Percentiles rank a stretch among this genome's conserved stretches.
phyloP scores from a whole-genome alignment of 1,140 invertebrate species.

The Hylaeus volcanicus region DNA sequence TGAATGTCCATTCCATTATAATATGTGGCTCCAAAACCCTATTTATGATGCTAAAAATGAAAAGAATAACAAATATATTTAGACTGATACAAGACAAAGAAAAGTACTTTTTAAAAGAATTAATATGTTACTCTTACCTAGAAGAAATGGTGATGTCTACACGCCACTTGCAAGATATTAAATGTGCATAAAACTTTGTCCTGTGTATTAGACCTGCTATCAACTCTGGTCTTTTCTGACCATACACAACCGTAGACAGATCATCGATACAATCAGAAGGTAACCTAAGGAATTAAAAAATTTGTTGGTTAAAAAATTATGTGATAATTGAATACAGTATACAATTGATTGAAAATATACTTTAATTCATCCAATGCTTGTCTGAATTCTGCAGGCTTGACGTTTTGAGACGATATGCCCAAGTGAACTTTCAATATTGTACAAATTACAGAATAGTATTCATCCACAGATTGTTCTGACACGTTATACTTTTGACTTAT shows the following conservation, averaged over 20 bases:
- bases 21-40: constrained; percentile 76
- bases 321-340: neutral
- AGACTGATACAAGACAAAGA: constrained; percentile 8
- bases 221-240: constrained; percentile 66
- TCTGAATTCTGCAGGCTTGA: constrained; percentile 73
- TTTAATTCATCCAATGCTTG: constrained; percentile 74
- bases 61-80: constrained; percentile 30
- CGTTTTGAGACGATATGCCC: constrained; percentile 55
- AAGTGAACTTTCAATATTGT: constrained; percentile 70
- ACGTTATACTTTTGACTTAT: constrained; percentile 74
- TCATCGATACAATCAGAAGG: constrained; percentile 74
- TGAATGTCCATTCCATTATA: constrained; percentile 77
- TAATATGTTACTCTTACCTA: constrained; percentile 61
- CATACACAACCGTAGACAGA: constrained; percentile 71
- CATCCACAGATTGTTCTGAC: constrained; percentile 68
- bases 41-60: constrained; percentile 70
- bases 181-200: constrained; percentile 67
- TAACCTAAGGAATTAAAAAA: constrained; percentile 63
- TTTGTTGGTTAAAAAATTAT: constrained; percentile 1
- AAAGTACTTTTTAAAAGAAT: too few species aligned
- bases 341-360: constrained; percentile 56
- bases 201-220: constrained; percentile 67
- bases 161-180: constrained; percentile 74
- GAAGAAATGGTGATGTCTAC: constrained; percentile 76
- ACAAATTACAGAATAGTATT: constrained; percentile 74